Evolutionary conservation across 2,888 invertebrate genomes (phyloP), one percentile per base, ranked within the genome.

Genomic region (Bimastos eiseni): DNA sequence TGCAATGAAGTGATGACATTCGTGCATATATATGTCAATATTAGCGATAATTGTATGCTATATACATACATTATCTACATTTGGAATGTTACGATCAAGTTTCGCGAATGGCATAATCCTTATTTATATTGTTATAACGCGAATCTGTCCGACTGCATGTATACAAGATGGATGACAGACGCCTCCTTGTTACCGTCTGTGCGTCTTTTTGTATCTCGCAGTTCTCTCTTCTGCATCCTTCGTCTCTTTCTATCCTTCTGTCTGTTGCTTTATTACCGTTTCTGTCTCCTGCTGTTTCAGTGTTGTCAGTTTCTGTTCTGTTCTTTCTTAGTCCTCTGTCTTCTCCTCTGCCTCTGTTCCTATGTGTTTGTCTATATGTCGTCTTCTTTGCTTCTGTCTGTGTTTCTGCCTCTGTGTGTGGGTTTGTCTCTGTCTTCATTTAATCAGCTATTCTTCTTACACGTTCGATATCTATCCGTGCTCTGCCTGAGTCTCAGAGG

Each of bases 401-500:
- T 90, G 49, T 88, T n/a, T 90, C 86, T 90, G 88, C 88, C 88
- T 90, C 41, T 90, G 49, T 88, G 55, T 90, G 11, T 90, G 90
- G 21, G 5, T 88, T 34, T 90, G 49, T 88, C 44, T 88, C 34
- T 88, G 11, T 88, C 33, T 90, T 30, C 49, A 21, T 11, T 41
- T 15, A 41, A 41, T 6, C 41, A 41, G 6, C 15, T 41, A 11
- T 41, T 41, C 41, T n/a, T n/a, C n/a, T n/a, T 49, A 24, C 24
- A 17, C 70, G 19, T 8, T n/a, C 70, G 1, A 8, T 70, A 5
- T 55, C n/a, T n/a, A n/a, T 30, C 55, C 30, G 55, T 55, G 6
- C 55, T 55, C 55, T 24, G 55, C 8, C 70, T 70, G n/a, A 11
- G 70, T 70, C 70, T 70, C 70, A n/a, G 70, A n/a, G 70, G 70